Conservation (phyloP, 2,888 invertebrate genomes). For the Pogonocherus hispidulus region DNA sequence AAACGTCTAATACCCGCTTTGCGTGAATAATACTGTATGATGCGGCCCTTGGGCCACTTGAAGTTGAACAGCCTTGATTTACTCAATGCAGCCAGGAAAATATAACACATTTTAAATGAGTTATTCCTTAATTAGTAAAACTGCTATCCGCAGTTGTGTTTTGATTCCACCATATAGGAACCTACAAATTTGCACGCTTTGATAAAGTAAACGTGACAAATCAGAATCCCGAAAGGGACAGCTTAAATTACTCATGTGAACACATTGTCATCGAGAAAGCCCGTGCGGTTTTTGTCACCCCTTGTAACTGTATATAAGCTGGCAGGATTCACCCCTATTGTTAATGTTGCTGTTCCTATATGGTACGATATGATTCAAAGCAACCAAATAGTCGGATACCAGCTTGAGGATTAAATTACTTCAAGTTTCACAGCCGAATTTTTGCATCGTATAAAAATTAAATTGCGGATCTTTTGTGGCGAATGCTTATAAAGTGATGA, state of each 20-base stretch:
- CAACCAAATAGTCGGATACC: not conserved
- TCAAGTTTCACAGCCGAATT: not conserved
- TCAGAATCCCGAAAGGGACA: constrained; percentile 10
- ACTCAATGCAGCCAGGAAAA: no score
- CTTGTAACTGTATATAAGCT: not conserved
- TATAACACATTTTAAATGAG: no score
- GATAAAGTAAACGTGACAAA: constrained; percentile 19
- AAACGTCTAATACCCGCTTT: no score
- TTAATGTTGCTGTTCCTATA: not conserved
- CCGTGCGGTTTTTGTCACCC: constrained; percentile 11
- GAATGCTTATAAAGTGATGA: no score
- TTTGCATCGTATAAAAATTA: not conserved
- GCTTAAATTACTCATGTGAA: not conserved
- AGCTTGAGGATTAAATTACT: not conserved
- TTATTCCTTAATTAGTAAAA: no score
- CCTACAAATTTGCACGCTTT: not conserved
- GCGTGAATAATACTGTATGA: no score
- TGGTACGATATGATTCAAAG: not conserved
- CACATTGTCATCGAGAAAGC: not conserved
- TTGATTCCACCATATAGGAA: not conserved
- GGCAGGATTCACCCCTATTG: constrained; percentile 14
- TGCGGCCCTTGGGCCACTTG: no score
- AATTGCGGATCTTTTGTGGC: no score
- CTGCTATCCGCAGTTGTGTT: no score
- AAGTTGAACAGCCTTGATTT: no score